These are phyloP conservation scores for Cephalotes varians DNA, from an alignment of 2,888 invertebrate genomes.

Conservation along the genomic window DNA sequence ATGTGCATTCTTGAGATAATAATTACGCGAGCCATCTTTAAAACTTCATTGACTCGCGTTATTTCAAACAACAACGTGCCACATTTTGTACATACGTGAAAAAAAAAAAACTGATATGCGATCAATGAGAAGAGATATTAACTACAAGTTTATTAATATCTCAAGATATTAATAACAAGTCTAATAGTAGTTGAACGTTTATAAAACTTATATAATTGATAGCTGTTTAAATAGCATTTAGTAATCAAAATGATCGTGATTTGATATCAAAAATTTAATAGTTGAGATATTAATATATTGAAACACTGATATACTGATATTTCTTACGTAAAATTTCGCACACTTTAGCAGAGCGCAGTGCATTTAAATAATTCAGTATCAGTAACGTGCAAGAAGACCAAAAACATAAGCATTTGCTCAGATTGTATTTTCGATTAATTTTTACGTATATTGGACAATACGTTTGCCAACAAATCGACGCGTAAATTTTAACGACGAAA, in stretches of 20 bases:
- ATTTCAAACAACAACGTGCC: constrained; percentile 6
- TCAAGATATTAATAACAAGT: no score
- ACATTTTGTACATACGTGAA: constrained; percentile 8
- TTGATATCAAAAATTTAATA: constrained; percentile 10
- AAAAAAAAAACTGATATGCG: background rate
- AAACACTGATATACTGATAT: background rate
- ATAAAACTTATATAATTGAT: background rate
- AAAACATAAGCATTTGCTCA: background rate
- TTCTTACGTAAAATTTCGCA: background rate
- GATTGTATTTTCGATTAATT: constrained; percentile 4
- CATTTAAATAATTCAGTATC: background rate
- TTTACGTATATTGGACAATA: background rate
- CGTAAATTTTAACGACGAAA: constrained; percentile 21
- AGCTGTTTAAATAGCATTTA: background rate
- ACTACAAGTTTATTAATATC: no score
- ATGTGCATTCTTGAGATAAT: constrained; percentile 18
- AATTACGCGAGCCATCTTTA: constrained; percentile 10
- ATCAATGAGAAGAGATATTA: background rate
- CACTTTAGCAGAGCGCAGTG: background rate
- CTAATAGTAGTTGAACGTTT: background rate
- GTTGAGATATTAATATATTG: background rate
- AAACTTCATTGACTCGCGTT: background rate
- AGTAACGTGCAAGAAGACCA: background rate
- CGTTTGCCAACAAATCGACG: background rate
- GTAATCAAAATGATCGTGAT: constrained; percentile 8